phyloP scores from a whole-genome alignment of 2,797 vertebrate genomes.

The Acanthis flammea region DNA sequence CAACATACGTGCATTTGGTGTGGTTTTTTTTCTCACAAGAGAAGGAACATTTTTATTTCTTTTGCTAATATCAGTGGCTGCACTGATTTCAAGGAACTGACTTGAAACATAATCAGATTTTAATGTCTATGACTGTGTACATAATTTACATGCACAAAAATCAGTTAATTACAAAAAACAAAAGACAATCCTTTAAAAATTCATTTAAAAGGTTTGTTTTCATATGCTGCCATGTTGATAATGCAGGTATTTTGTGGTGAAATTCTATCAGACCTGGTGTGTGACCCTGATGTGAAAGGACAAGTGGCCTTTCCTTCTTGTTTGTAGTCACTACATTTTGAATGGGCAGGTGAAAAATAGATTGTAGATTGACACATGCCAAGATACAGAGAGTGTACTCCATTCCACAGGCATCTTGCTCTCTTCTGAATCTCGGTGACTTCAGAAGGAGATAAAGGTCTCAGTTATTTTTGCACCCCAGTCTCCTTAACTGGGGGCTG shows the following conservation, averaged over 20 bases:
- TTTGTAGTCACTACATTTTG: slow-evolving; percentile 6
- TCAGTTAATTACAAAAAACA: background rate
- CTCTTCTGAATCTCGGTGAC: background rate
- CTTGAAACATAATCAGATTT: background rate
- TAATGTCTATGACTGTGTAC: background rate
- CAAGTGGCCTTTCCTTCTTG: background rate
- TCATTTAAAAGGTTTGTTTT: background rate
- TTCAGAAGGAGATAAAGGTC: slow-evolving; percentile 14
- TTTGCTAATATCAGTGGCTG: background rate
- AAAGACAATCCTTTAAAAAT: background rate
- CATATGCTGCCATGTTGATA: background rate
- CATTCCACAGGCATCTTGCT: background rate
- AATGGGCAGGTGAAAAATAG: background rate
- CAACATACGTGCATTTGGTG: background rate
- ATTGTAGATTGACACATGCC: background rate
- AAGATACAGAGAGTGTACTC: background rate
- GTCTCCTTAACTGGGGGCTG: background rate
- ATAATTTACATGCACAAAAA: background rate
- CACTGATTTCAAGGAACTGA: background rate
- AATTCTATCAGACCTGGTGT: background rate
- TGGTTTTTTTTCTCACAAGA: background rate
- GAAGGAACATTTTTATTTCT: background rate
- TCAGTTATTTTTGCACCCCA: slow-evolving; percentile 24
- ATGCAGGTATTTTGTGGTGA: background rate
- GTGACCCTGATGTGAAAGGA: background rate